Conservation (phyloP, 1,140 invertebrate genomes). For the Plectus sambesii region DNA sequence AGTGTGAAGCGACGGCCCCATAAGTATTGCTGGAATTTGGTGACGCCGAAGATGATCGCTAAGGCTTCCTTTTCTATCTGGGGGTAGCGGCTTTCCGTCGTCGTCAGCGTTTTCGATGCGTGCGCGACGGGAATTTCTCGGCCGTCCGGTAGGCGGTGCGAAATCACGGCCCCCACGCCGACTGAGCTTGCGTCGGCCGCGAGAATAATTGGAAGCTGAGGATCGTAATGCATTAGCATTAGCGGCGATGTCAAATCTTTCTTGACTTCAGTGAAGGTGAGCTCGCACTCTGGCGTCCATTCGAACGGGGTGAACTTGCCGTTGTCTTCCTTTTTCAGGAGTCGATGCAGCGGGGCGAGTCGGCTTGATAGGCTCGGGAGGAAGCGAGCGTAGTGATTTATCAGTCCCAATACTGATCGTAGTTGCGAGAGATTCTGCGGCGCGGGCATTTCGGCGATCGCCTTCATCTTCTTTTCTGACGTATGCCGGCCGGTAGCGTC, state of each 20-base stretch:
- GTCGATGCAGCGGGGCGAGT: constrained; percentile 12
- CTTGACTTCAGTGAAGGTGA: constrained; percentile 37
- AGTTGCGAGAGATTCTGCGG: constrained; percentile 23
- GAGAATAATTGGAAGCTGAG: constrained; percentile 42
- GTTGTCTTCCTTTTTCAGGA: constrained; percentile 14
- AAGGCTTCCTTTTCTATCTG: constrained; percentile 51
- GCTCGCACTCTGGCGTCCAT: constrained; percentile 6
- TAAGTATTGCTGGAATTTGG: constrained; percentile 47
- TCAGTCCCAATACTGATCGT: constrained; percentile 24
- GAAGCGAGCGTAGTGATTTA: constrained; percentile 21
- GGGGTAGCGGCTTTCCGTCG: constrained; percentile 46
- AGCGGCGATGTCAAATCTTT: constrained; percentile 24
- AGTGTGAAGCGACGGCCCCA: too few relatives aligned
- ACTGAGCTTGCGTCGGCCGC: constrained; percentile 49
- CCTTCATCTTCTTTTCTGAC: constrained; percentile 11
- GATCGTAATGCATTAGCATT: constrained; percentile 46
- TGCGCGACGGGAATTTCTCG: constrained; percentile 31
- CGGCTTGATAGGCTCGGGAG: constrained; percentile 1
- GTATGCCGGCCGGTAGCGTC: constrained; percentile 8
- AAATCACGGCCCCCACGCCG: constrained; percentile 49
- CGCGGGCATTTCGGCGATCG: constrained; percentile 19
- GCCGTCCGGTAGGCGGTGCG: constrained; percentile 45
- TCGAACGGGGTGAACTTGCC: too few relatives aligned
- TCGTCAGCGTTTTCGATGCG: constrained; percentile 46
- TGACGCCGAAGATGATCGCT: constrained; percentile 47